A percentile compares a stretch with the other conserved stretches of the same genome.
Conservation (phyloP, 2,888 invertebrate genomes). For the Pemphredon lugubris region DNA sequence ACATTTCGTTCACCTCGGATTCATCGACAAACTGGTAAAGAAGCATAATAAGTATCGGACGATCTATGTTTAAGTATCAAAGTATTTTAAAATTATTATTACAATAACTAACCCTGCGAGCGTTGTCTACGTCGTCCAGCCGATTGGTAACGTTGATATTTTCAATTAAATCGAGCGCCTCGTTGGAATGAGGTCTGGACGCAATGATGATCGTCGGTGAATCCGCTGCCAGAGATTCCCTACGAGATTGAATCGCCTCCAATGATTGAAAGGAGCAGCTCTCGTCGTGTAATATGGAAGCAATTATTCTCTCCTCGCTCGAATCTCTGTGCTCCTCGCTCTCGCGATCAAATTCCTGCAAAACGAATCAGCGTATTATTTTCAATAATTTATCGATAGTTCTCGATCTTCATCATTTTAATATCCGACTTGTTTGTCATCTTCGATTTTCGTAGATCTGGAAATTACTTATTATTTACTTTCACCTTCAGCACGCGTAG, state of each 20-base stretch:
- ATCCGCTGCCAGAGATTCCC: constrained; percentile 14
- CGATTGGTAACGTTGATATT: not conserved
- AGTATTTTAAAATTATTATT: not conserved
- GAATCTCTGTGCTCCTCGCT: constrained; percentile 21
- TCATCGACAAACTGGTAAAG: constrained; percentile 45
- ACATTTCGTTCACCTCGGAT: constrained; percentile 32
- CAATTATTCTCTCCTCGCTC: constrained; percentile 35
- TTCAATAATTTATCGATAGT: no score
- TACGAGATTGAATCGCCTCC: constrained; percentile 21
- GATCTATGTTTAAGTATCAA: no score
- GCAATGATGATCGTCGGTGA: constrained; percentile 63
- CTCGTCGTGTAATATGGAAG: constrained; percentile 36
- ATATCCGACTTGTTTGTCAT: no score
- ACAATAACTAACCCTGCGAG: constrained; percentile 26
- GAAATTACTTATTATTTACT: no score
- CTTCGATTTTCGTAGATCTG: no score
- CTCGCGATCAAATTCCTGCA: constrained; percentile 23
- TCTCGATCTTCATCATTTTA: no score
- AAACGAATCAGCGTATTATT: no score
- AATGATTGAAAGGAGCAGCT: constrained; percentile 25
- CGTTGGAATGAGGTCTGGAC: constrained; percentile 67
- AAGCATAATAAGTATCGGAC: not conserved
- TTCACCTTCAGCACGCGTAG: no score
- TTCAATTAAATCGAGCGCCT: constrained; percentile 51
- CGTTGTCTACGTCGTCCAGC: constrained; percentile 26